Conservation (phyloP, 2,797 vertebrate species). For the Liparis tanakae region DNA sequence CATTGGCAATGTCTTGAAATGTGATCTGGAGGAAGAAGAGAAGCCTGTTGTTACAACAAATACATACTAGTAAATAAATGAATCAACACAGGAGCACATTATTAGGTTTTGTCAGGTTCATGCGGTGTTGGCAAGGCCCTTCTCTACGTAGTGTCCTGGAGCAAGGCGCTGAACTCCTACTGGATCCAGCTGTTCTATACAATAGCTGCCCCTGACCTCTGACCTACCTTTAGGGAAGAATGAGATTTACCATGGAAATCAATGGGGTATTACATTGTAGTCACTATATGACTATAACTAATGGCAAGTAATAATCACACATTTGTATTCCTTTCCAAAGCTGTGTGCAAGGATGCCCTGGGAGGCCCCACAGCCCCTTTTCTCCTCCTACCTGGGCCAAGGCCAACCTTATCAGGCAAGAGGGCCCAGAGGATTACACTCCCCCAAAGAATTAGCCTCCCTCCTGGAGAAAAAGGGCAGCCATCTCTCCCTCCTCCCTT, state of each 20-base stretch:
- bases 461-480: slow-evolving; percentile 80
- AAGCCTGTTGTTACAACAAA: slow-evolving; percentile 7
- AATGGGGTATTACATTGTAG: slow-evolving; percentile 45
- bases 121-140: slow-evolving; percentile 11
- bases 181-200: slow-evolving; percentile 40
- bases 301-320: slow-evolving; percentile 62
- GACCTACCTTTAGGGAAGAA: slow-evolving; percentile 42
- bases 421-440: slow-evolving; percentile 75
- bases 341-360: slow-evolving; percentile 57
- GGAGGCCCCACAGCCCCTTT: slow-evolving; percentile 66
- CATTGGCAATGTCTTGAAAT: neutral
- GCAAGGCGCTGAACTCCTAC: slow-evolving; percentile 34
- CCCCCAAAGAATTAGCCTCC: slow-evolving; percentile 70
- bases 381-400: slow-evolving; percentile 73
- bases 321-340: slow-evolving; percentile 36
- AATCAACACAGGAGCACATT: slow-evolving; percentile 5
- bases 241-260: slow-evolving; percentile 33
- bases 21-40: neutral
- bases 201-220: slow-evolving; percentile 47
- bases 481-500: slow-evolving; percentile 73
- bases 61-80: slow-evolving; percentile 15
- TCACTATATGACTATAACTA: slow-evolving; percentile 57
- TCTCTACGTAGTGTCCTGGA: slow-evolving; percentile 39
- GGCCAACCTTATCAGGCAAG: slow-evolving; percentile 67
- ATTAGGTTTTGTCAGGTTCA: slow-evolving; percentile 26